These are phyloP conservation scores for Orthosia cruda DNA, from an alignment of 2,888 invertebrate species.

Conservation along the genomic window DNA sequence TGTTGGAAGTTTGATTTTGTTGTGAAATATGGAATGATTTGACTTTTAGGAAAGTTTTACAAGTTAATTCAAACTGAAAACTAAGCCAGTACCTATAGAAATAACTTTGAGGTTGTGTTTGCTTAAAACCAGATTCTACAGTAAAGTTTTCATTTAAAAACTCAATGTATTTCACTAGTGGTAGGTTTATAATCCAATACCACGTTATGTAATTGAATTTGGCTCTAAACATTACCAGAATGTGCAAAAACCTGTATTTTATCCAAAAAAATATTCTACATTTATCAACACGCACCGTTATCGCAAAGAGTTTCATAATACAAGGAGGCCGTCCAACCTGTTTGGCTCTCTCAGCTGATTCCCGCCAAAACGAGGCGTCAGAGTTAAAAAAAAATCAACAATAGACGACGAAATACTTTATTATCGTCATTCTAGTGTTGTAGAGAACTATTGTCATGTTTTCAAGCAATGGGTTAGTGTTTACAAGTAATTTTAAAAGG, in stretches of 20 bases:
- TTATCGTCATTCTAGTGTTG: slow-evolving; percentile 49
- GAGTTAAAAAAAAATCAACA: slow-evolving; percentile 61
- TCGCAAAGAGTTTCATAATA: slow-evolving; percentile 54
- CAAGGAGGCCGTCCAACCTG: slow-evolving; percentile 64
- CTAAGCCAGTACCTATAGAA: neutral
- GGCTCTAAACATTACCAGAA: neutral
- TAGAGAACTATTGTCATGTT: slow-evolving; percentile 36
- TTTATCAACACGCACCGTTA: neutral
- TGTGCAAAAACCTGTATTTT: neutral
- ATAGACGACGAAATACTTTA: slow-evolving; percentile 59
- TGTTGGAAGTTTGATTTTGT: neutral
- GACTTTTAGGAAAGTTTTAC: neutral
- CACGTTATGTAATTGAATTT: neutral
- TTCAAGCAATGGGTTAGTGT: slow-evolving; percentile 55
- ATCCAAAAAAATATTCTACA: neutral
- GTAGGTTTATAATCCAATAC: neutral
- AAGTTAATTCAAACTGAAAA: neutral
- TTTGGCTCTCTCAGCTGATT: slow-evolving; percentile 69
- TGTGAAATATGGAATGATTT: neutral
- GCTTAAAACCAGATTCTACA: neutral
- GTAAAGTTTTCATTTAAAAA: neutral
- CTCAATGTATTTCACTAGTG: neutral
- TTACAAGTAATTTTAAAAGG: slow-evolving; percentile 37
- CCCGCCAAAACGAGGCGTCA: slow-evolving; percentile 71
- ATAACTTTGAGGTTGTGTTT: slow-evolving; percentile 16